These are phyloP conservation scores for Syrrhaptes paradoxus DNA, from an alignment of 2,113 vertebrate genomes.

Conservation along the genomic window DNA sequence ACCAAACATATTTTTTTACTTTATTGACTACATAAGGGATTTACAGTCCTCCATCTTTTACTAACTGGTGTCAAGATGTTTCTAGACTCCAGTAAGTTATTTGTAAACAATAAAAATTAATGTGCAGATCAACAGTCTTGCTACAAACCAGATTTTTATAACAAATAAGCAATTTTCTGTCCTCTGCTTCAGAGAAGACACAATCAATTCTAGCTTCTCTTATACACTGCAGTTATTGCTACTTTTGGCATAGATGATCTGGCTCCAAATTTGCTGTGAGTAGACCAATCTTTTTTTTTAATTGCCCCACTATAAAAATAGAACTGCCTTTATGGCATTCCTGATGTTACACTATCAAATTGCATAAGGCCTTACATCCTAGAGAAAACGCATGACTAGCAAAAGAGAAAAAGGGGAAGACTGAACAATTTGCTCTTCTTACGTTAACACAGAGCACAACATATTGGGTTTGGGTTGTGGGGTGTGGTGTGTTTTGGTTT, in stretches of 20 bases:
- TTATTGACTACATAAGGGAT: neutral
- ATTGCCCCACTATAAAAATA: constrained; percentile 60
- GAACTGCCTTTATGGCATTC: constrained; percentile 42
- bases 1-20: neutral
- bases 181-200: constrained; percentile 9
- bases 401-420: neutral
- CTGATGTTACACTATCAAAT: constrained; percentile 25
- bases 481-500: neutral
- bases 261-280: constrained; percentile 59
- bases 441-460: neutral
- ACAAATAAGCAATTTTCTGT: constrained; percentile 54
- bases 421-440: neutral
- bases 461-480: neutral
- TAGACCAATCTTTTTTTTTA: constrained; percentile 24
- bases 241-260: constrained; percentile 55
- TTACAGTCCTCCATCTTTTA: neutral
- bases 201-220: constrained; percentile 40
- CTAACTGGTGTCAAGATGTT: neutral
- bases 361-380: neutral
- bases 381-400: neutral
- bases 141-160: constrained; percentile 25
- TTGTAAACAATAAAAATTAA: neutral
- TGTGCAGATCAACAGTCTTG: neutral
- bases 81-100: neutral
- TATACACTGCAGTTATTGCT: constrained; percentile 43